Conservation (phyloP, 2,888 invertebrate genomes). For the Incurvaria masculella region DNA sequence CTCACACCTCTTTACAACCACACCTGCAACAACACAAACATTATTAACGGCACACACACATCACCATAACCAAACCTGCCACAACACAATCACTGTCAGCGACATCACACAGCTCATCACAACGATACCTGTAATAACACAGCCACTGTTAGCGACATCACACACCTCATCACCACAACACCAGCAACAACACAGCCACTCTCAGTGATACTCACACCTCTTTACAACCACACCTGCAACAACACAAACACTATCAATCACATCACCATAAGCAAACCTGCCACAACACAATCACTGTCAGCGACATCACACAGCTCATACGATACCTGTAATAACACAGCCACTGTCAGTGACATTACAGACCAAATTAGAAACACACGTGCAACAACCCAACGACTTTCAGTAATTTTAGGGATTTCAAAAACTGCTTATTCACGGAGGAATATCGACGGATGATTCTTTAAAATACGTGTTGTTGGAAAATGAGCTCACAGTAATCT, state of each 20-base stretch:
- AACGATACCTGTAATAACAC: no score
- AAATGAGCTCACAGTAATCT: constrained; percentile 55
- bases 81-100: no score
- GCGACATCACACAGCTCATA: constrained; percentile 56
- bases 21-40: constrained; percentile 42
- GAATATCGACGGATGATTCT: no score
- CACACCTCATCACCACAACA: no score
- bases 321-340: constrained; percentile 46
- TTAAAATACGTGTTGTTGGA: no score
- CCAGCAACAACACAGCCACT: no score
- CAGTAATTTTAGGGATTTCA: constrained; percentile 55
- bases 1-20: constrained; percentile 58
- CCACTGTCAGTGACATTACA: constrained; percentile 53
- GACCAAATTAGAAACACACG: constrained; percentile 58
- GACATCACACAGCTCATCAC: no score
- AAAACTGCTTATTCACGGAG: no score
- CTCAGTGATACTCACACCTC: constrained; percentile 54
- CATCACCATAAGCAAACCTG: constrained; percentile 57
- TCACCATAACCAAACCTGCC: constrained; percentile 56
- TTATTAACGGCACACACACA: constrained; percentile 54
- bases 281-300: constrained; percentile 37
- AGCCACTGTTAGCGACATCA: no score
- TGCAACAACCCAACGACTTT: no score
- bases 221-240: constrained; percentile 55
- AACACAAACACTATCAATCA: constrained; percentile 45